A percentile compares a stretch with the other conserved stretches of the same genome.
Conservation (phyloP, 2,797 vertebrate species). For the Austrolebias charrua region DNA sequence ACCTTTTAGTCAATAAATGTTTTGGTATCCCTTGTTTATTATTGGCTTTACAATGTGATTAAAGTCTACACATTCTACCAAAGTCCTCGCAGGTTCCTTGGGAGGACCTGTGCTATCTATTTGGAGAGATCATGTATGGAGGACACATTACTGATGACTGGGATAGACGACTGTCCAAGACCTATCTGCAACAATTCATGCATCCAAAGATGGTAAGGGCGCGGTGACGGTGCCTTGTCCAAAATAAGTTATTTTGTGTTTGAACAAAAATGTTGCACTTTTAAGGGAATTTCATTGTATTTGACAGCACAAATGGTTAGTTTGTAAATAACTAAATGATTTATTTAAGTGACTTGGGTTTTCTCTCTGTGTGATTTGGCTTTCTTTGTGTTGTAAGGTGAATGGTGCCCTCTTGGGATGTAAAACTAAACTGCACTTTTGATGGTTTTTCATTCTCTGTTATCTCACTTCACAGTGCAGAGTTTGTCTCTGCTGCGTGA, state of each 20-base stretch:
- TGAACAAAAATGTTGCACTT: not conserved
- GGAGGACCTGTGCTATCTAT: conserved; percentile 85
- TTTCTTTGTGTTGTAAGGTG: conserved; percentile 35
- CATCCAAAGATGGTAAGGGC: conserved; percentile 80
- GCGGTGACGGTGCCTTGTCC: not conserved
- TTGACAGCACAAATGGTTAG: not conserved
- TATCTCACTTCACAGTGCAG: not conserved
- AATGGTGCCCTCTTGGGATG: conserved; percentile 71
- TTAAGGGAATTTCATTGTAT: not conserved
- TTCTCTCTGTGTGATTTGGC: conserved; percentile 3
- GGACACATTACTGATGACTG: conserved; percentile 84
- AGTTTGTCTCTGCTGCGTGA: no score
- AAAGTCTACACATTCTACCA: conserved; percentile 2
- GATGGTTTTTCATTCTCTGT: no score
- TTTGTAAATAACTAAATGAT: not conserved
- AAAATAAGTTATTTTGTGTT: not conserved
- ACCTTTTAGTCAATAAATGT: not conserved
- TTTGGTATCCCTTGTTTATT: not conserved
- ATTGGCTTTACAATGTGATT: not conserved
- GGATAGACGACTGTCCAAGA: conserved; percentile 82
- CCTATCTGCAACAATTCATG: conserved; percentile 83
- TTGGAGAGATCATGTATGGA: conserved; percentile 85
- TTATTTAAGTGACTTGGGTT: not conserved
- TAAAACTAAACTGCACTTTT: conserved; percentile 52
- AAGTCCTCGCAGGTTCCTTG: conserved; percentile 77